A percentile compares a stretch with the other conserved stretches of the same genome.
These are phyloP conservation scores for Trididemnum clinides DNA, from an alignment of 23 tunicate species.

Conservation along the genomic window DNA sequence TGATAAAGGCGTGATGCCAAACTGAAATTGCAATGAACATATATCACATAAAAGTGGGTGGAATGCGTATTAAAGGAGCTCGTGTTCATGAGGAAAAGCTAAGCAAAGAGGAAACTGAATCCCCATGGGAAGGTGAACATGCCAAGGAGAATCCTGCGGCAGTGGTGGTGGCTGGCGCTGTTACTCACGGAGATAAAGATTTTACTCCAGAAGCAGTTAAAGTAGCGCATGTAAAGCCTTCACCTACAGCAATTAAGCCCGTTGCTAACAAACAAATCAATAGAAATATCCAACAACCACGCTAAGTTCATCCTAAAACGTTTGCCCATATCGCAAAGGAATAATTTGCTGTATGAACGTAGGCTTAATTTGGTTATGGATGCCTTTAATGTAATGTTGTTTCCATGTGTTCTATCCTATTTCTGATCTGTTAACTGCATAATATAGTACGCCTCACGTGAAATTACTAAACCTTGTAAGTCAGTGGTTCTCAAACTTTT, in stretches of 20 bases:
- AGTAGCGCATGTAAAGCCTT: conserved; percentile 81
- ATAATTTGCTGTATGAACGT: not conserved
- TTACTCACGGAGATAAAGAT: conserved; percentile 72
- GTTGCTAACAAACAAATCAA: conserved; percentile 80
- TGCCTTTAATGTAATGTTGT: no score
- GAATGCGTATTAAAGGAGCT: conserved; percentile 89
- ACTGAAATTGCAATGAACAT: no score
- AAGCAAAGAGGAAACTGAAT: conserved; percentile 74
- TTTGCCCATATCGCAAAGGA: not conserved
- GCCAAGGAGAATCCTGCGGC: conserved; percentile 16
- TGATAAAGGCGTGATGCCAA: no score
- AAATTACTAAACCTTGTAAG: no score
- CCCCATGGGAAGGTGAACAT: conserved; percentile 77
- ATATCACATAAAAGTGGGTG: conserved; percentile 93
- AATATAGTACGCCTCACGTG: no score
- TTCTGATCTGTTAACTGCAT: no score
- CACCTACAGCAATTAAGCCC: conserved; percentile 74
- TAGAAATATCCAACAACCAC: conserved; percentile 85
- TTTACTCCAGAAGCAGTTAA: conserved; percentile 70
- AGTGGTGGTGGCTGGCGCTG: conserved; percentile 78
- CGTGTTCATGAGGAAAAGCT: conserved; percentile 80
- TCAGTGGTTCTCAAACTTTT: no score
- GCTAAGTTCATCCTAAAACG: conserved; percentile 30
- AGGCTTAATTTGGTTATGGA: not conserved
- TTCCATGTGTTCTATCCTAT: no score